Evolutionary conservation across 2,797 vertebrate genomes (phyloP).

Genomic region (Pangasius djambal): DNA sequence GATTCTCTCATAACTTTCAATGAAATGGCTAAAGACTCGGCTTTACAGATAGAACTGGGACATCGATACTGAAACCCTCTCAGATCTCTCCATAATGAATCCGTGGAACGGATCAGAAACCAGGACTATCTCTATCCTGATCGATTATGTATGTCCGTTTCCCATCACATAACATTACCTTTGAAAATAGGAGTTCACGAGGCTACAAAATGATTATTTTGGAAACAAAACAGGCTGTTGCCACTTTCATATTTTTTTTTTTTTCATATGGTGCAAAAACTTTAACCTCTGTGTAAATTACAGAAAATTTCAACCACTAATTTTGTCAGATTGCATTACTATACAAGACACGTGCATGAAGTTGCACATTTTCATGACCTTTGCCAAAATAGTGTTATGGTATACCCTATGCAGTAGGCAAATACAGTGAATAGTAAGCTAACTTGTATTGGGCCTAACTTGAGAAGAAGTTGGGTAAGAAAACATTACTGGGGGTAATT

Average conservation of each 20-base stretch:
- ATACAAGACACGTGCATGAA: no score
- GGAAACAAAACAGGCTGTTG: not conserved
- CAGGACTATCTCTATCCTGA: not conserved
- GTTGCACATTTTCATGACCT: not conserved
- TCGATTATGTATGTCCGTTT: not conserved
- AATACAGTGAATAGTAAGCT: not conserved
- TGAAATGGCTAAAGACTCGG: constrained; percentile 13
- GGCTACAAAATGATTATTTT: not conserved
- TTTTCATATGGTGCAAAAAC: not conserved
- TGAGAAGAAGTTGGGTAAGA: not conserved
- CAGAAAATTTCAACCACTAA: not conserved
- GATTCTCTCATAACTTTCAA: constrained; percentile 30
- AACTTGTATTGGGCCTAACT: not conserved
- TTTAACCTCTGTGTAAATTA: not conserved
- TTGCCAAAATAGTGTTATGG: not conserved
- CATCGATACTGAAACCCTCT: not conserved
- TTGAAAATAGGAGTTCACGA: not conserved
- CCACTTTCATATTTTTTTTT: not conserved
- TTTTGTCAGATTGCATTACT: not conserved
- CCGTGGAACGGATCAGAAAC: not conserved
- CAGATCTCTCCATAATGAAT: not conserved
- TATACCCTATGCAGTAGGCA: not conserved
- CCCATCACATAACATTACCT: not conserved
- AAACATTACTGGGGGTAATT: not conserved
- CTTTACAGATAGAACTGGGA: not conserved